phyloP scores from a whole-genome alignment of 2,888 invertebrate species.

The Sinohyriopsis cumingii region DNA sequence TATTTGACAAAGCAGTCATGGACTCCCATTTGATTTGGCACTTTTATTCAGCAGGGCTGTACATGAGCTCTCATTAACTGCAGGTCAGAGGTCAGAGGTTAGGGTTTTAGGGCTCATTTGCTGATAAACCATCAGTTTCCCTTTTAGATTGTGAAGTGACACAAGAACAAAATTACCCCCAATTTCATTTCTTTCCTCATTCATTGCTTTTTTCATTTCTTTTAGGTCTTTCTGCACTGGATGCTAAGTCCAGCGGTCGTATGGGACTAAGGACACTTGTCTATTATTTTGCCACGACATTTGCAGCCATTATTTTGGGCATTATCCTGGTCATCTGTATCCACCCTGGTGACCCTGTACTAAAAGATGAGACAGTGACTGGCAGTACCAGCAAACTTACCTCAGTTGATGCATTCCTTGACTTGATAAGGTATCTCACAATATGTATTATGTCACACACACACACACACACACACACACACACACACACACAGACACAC shows the following conservation, averaged over 20 bases:
- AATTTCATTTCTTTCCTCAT: too few species aligned
- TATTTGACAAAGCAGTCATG: too few species aligned
- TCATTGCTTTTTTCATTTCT: too few species aligned
- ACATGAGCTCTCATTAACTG: too few species aligned
- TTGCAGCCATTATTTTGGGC: constrained; percentile 79
- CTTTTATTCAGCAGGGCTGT: too few species aligned
- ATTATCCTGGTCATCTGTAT: constrained; percentile 78
- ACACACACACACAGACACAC: neutral
- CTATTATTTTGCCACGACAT: constrained; percentile 80
- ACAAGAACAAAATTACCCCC: too few species aligned
- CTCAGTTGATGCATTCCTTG: constrained; percentile 77
- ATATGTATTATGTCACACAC: neutral
- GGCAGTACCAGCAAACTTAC: constrained; percentile 58
- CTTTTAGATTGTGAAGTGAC: too few species aligned
- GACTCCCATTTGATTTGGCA: too few species aligned
- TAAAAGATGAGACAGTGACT: constrained; percentile 37
- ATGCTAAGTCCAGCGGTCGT: constrained; percentile 78
- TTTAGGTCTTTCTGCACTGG: constrained; percentile 78
- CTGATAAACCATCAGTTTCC: too few species aligned
- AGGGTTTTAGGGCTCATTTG: too few species aligned
- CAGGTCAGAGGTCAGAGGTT: too few species aligned
- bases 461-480: neutral
- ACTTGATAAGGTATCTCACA: constrained; percentile 75
- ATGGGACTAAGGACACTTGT: constrained; percentile 79
- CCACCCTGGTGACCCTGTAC: constrained; percentile 77